Conservation (phyloP, 2,888 invertebrate genomes). For the Petrolisthes cinctipes region DNA sequence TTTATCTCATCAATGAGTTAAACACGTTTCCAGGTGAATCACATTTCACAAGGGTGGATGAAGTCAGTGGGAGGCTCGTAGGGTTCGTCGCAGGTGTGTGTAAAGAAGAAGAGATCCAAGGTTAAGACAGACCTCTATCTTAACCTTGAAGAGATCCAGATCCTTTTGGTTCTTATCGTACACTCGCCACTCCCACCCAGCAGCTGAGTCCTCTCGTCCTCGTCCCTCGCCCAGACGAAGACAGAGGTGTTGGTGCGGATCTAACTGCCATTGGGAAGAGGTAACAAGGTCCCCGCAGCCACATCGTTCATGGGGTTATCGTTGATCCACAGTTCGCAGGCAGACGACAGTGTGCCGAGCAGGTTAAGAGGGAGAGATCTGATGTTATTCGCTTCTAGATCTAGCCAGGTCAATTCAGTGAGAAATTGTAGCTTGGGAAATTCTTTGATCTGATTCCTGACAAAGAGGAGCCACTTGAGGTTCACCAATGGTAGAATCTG, state of each 20-base stretch:
- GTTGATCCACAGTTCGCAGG: conserved; percentile 36
- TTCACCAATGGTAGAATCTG: conserved; percentile 16
- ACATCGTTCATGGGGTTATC: conserved; percentile 27
- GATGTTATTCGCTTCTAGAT: conserved; percentile 28
- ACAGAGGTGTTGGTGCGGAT: conserved; percentile 37
- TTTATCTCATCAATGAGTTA: no score
- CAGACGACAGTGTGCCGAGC: conserved; percentile 2
- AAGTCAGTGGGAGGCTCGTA: neutral
- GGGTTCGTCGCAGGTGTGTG: conserved; percentile 22
- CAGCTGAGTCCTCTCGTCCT: conserved; percentile 25
- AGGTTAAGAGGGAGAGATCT: conserved; percentile 9
- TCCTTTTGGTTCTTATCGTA: conserved; percentile 33
- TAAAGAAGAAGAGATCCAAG: conserved; percentile 15
- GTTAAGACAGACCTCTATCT: no score
- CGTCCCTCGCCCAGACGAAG: conserved; percentile 30
- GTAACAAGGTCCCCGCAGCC: conserved; percentile 19
- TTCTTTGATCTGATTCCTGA: conserved; percentile 25
- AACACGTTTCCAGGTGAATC: neutral
- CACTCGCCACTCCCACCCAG: conserved; percentile 12
- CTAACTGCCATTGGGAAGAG: conserved; percentile 26
- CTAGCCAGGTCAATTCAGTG: conserved; percentile 21
- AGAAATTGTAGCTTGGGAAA: conserved; percentile 27
- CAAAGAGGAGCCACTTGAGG: conserved; percentile 19
- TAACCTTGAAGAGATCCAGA: conserved; percentile 13
- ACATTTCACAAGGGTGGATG: conserved; percentile 22